phyloP scores from a whole-genome alignment of 2,888 invertebrate genomes.

The Pseudeuparius sepicola region DNA sequence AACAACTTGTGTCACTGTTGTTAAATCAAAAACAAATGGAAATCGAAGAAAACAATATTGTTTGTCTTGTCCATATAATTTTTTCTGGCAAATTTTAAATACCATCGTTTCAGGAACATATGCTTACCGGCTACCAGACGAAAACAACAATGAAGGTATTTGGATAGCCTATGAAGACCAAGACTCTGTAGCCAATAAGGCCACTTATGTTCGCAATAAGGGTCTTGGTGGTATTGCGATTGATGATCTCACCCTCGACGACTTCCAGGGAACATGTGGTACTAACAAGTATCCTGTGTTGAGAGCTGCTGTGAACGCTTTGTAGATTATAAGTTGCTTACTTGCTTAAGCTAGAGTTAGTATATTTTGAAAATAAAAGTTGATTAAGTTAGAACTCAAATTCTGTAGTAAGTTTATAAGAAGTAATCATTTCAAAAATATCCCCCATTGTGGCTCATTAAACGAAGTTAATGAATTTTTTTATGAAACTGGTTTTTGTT shows the following conservation, averaged over 20 bases:
- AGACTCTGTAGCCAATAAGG: constrained; percentile 67
- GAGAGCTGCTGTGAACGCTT: constrained; percentile 45
- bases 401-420: too few relatives aligned
- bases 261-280: constrained; percentile 67
- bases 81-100: neutral
- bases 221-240: constrained; percentile 69
- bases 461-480: too few relatives aligned
- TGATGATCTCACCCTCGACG: constrained; percentile 63
- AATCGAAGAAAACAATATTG: too few relatives aligned
- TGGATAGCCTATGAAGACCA: constrained; percentile 78
- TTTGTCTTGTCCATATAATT: constrained; percentile 4
- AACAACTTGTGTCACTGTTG: too few relatives aligned
- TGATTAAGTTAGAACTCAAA: too few relatives aligned
- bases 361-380: too few relatives aligned
- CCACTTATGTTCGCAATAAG: constrained; percentile 57
- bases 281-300: constrained; percentile 68
- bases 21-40: too few relatives aligned
- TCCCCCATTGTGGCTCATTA: too few relatives aligned
- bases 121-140: constrained; percentile 59
- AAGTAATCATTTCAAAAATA: too few relatives aligned
- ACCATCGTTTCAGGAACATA: constrained; percentile 51
- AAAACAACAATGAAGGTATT: constrained; percentile 52
- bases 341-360: too few relatives aligned
- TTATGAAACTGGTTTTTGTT: too few relatives aligned
- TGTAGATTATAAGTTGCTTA: too few relatives aligned